phyloP scores from a whole-genome alignment of 2,888 invertebrate species.

The Drosophila conformis region DNA sequence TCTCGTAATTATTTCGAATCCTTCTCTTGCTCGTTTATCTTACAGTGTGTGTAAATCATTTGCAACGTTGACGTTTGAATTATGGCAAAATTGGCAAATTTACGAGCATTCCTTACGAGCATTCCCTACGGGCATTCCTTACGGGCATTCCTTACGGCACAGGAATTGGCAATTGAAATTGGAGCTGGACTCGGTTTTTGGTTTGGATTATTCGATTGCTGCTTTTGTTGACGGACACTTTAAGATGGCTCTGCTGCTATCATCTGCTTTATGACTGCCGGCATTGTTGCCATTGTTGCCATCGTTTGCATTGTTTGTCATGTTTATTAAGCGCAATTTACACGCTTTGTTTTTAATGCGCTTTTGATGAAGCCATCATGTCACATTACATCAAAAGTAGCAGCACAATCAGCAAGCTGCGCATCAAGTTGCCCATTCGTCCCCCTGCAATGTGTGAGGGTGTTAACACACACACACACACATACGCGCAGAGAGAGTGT shows the following conservation, averaged over 20 bases:
- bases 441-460: constrained; percentile 42
- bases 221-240: neutral
- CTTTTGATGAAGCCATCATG: constrained; percentile 82
- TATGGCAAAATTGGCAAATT: constrained; percentile 54
- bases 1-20: constrained; percentile 48
- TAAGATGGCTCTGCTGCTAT: neutral
- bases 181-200: constrained; percentile 1
- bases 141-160: constrained; percentile 28
- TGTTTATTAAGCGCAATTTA: constrained; percentile 58
- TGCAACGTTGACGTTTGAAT: constrained; percentile 50
- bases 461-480: constrained; percentile 35
- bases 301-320: constrained; percentile 25
- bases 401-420: constrained; percentile 41
- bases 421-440: constrained; percentile 24
- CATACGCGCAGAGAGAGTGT: neutral
- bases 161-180: constrained; percentile 6
- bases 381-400: constrained; percentile 79
- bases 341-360: constrained; percentile 80
- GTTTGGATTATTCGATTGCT: constrained; percentile 1
- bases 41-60: constrained; percentile 55
- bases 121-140: constrained; percentile 44
- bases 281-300: constrained; percentile 1
- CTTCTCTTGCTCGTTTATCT: constrained; percentile 38
- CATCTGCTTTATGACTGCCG: neutral
- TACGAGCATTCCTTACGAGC: constrained; percentile 52